A percentile compares a stretch with the other conserved stretches of the same genome.
Evolutionary conservation across 2,888 invertebrate species (phyloP).

Genomic region (Melinaea menophilus): DNA sequence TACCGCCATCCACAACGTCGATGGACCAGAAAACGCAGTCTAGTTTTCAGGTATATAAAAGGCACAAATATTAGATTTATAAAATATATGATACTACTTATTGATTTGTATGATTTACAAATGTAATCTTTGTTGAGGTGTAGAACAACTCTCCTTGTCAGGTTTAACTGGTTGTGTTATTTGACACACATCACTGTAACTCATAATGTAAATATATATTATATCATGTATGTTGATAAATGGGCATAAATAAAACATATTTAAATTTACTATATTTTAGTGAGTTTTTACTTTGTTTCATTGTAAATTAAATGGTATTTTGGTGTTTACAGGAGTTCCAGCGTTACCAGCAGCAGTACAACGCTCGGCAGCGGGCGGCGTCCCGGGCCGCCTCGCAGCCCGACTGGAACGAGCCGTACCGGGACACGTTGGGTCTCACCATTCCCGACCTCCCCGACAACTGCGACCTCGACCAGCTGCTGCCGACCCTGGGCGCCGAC

Average conservation of each 20-base stretch:
- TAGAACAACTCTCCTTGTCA: too few species aligned
- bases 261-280: neutral
- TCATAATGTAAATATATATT: too few species aligned
- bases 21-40: constrained; percentile 81
- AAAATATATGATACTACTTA: neutral
- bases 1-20: constrained; percentile 69
- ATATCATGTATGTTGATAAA: too few species aligned
- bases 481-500: constrained; percentile 79
- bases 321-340: constrained; percentile 74
- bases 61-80: neutral
- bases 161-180: too few species aligned
- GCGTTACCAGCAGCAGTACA: constrained; percentile 81
- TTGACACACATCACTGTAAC: too few species aligned
- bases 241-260: too few species aligned
- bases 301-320: neutral
- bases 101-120: neutral
- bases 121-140: neutral
- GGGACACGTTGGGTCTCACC: constrained; percentile 60
- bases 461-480: constrained; percentile 81
- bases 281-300: neutral
- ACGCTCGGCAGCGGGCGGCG: constrained; percentile 75
- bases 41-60: constrained; percentile 70
- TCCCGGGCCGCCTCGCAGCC: constrained; percentile 56
- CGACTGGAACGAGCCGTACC: constrained; percentile 74
- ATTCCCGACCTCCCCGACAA: constrained; percentile 68